Evolutionary conservation across 2,888 invertebrate genomes (phyloP).

Genomic region (Heliconius aoede): DNA sequence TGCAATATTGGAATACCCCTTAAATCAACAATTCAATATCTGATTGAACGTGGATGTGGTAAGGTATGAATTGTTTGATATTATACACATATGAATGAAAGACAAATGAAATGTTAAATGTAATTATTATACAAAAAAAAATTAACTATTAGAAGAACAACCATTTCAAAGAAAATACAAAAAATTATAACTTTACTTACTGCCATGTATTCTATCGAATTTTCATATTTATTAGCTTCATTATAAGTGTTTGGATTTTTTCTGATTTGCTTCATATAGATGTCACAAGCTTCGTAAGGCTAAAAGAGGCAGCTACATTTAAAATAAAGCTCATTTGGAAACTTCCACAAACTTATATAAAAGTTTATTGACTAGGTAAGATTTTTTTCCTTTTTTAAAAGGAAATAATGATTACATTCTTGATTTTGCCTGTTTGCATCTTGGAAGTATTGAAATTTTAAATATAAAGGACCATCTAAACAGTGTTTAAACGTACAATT

Average conservation of each 20-base stretch:
- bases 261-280: slow-evolving; percentile 55
- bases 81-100: not conserved
- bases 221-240: slow-evolving; percentile 60
- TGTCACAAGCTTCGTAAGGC: slow-evolving; percentile 75
- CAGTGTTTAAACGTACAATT: not conserved
- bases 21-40: slow-evolving; percentile 23
- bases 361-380: not conserved
- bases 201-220: slow-evolving; percentile 62
- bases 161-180: no score
- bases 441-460: no score
- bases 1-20: slow-evolving; percentile 46
- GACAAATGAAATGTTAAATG: no score
- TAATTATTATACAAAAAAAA: no score
- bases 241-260: slow-evolving; percentile 54
- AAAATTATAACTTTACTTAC: slow-evolving; percentile 52
- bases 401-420: no score
- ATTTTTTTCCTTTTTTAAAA: no score
- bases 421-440: no score
- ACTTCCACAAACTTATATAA: not conserved
- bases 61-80: slow-evolving; percentile 2
- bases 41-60: slow-evolving; percentile 10
- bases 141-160: no score
- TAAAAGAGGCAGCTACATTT: slow-evolving; percentile 52
- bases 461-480: no score
- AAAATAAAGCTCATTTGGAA: not conserved